A percentile compares a stretch with the other conserved stretches of the same genome.
phyloP scores from a whole-genome alignment of 35 echinoderm and acorn worm genomes.

The Acanthaster planci region DNA sequence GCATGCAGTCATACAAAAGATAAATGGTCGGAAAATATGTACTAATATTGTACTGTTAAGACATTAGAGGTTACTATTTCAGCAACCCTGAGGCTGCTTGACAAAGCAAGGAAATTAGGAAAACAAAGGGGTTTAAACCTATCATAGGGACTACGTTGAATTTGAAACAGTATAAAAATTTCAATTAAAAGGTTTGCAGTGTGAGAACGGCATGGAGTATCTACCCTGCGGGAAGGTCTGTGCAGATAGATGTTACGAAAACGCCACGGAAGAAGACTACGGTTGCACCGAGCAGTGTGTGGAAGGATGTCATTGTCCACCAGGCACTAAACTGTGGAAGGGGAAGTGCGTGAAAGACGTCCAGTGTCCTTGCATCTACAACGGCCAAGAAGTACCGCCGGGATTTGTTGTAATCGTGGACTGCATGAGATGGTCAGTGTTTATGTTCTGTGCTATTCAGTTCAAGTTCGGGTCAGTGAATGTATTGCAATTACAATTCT shows the following conservation, averaged over 20 bases:
- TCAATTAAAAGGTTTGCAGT: slow-evolving; percentile 62
- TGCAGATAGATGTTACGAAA: slow-evolving; percentile 39
- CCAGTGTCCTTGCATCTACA: slow-evolving; percentile 44
- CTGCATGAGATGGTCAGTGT: slow-evolving; percentile 31
- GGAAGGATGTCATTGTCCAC: slow-evolving; percentile 72
- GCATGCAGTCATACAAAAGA: no score
- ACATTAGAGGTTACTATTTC: no score
- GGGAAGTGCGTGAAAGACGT: slow-evolving; percentile 36
- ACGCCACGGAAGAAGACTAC: not conserved
- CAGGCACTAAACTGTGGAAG: slow-evolving; percentile 40
- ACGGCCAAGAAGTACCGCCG: not conserved
- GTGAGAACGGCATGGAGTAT: slow-evolving; percentile 64
- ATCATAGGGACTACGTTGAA: no score
- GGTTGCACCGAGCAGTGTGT: slow-evolving; percentile 48
- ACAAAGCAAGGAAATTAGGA: no score
- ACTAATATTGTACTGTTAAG: no score
- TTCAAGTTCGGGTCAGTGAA: no score
- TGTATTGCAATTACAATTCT: no score
- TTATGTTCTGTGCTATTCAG: no score
- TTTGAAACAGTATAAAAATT: no score
- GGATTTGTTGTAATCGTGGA: not conserved
- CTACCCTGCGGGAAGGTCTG: slow-evolving; percentile 67
- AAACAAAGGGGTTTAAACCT: no score
- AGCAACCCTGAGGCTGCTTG: no score
- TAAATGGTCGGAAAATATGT: no score